phyloP scores from a whole-genome alignment of 2,113 vertebrate genomes.

The Ophiodon elongatus region DNA sequence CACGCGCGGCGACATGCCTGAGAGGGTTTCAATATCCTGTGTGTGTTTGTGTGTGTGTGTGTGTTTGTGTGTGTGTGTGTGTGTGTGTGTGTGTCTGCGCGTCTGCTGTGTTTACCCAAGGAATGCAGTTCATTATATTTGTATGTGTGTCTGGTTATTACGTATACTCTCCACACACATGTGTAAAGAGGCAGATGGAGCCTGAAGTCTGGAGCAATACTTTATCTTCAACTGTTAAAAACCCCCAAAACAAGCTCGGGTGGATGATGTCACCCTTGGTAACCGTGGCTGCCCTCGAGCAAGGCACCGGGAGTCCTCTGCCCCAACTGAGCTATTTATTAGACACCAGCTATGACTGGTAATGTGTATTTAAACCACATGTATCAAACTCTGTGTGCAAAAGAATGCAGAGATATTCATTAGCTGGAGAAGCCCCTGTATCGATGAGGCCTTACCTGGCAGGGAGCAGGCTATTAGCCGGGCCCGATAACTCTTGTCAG shows the following conservation, averaged over 20 bases:
- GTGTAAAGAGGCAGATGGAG: slow-evolving; percentile 52
- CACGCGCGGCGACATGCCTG: slow-evolving; percentile 76
- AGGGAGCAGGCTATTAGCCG: slow-evolving; percentile 80
- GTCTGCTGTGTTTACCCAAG: slow-evolving; percentile 64
- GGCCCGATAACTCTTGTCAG: slow-evolving; percentile 87
- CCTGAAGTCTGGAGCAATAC: slow-evolving; percentile 38
- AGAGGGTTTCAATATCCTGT: slow-evolving; percentile 82
- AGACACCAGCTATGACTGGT: not conserved
- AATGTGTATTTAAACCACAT: slow-evolving; percentile 13
- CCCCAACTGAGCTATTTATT: not conserved
- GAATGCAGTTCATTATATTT: slow-evolving; percentile 75
- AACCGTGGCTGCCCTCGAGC: slow-evolving; percentile 41
- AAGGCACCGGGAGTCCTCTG: slow-evolving; percentile 19
- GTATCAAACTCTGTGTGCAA: slow-evolving; percentile 23
- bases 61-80: slow-evolving; percentile 50
- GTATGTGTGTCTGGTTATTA: slow-evolving; percentile 71
- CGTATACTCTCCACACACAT: slow-evolving; percentile 60
- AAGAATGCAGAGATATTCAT: slow-evolving; percentile 78
- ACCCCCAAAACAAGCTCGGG: slow-evolving; percentile 8
- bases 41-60: slow-evolving; percentile 46
- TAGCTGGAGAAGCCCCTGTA: slow-evolving; percentile 81
- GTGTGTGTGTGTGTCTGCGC: slow-evolving; percentile 9
- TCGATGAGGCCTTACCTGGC: slow-evolving; percentile 83
- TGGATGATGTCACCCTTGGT: not conserved
- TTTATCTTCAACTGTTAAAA: slow-evolving; percentile 53